Evolutionary conservation across 2,888 invertebrate species (phyloP).

Genomic region (Rhyacophila evoluta): DNA sequence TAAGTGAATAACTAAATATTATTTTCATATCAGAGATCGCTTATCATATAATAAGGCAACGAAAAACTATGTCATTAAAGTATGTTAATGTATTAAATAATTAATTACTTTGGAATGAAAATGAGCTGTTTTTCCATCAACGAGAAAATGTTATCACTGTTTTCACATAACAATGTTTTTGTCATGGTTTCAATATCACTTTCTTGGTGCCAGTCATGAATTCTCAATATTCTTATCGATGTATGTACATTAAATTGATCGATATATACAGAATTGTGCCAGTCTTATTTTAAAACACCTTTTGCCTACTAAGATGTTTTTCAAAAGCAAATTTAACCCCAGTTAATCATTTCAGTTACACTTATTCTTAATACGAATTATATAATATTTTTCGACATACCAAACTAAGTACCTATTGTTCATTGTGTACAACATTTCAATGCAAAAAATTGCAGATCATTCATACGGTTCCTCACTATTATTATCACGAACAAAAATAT

Average conservation of each 20-base stretch:
- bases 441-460: no score
- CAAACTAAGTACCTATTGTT: no score
- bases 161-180: not conserved
- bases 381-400: no score
- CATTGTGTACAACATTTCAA: no score
- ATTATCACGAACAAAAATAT: no score
- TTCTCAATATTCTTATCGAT: not conserved
- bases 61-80: slow-evolving; percentile 52
- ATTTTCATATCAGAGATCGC: slow-evolving; percentile 51
- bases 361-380: no score
- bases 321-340: no score
- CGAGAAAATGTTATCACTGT: slow-evolving; percentile 5
- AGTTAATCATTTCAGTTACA: no score
- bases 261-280: not conserved
- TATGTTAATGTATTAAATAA: slow-evolving; percentile 45
- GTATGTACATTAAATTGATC: not conserved
- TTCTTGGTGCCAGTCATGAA: not conserved
- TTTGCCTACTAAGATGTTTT: no score
- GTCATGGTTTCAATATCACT: slow-evolving; percentile 17
- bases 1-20: slow-evolving; percentile 29
- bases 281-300: no score
- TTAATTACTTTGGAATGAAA: slow-evolving; percentile 54
- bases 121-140: slow-evolving; percentile 48
- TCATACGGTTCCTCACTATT: no score
- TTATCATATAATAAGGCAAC: slow-evolving; percentile 54